Percentiles rank a stretch among this genome's conserved stretches.
Conservation (phyloP, 2,888 invertebrate species). For the Heliconius ismenius region DNA sequence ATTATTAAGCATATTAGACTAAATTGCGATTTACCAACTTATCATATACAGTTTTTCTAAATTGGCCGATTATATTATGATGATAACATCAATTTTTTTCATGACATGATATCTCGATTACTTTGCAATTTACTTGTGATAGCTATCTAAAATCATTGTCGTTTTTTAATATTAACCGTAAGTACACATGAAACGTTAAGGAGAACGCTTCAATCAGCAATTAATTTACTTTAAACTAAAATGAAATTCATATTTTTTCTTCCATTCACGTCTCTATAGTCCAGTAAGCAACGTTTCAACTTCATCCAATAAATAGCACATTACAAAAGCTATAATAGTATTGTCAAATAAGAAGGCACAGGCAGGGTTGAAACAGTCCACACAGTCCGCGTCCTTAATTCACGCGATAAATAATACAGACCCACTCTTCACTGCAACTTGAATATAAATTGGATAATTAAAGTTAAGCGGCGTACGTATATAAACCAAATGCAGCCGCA, state of each 20-base stretch:
- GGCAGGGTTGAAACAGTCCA: slow-evolving; percentile 52
- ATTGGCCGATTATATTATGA: neutral
- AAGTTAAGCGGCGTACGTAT: slow-evolving; percentile 69
- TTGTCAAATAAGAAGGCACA: slow-evolving; percentile 36
- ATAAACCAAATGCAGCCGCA: slow-evolving; percentile 62
- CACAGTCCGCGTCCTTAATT: slow-evolving; percentile 59
- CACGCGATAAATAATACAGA: slow-evolving; percentile 71
- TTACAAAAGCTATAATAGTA: neutral
- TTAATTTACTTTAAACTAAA: neutral
- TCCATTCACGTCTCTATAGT: too few relatives aligned
- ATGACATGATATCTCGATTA: slow-evolving; percentile 6
- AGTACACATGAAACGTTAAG: neutral
- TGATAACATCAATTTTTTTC: slow-evolving; percentile 14
- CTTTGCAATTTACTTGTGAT: slow-evolving; percentile 12
- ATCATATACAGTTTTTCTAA: slow-evolving; percentile 13
- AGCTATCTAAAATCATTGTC: neutral
- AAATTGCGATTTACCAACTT: slow-evolving; percentile 13
- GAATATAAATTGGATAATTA: slow-evolving; percentile 78
- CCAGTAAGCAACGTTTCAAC: too few relatives aligned
- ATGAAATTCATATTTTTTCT: too few relatives aligned
- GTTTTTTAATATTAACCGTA: neutral
- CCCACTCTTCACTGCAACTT: slow-evolving; percentile 72
- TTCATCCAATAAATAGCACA: too few relatives aligned
- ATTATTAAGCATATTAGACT: neutral
- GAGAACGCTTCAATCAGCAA: neutral